A percentile compares a stretch with the other conserved stretches of the same genome.
Conservation (phyloP, 2,797 vertebrate genomes). For the Labroides dimidiatus region DNA sequence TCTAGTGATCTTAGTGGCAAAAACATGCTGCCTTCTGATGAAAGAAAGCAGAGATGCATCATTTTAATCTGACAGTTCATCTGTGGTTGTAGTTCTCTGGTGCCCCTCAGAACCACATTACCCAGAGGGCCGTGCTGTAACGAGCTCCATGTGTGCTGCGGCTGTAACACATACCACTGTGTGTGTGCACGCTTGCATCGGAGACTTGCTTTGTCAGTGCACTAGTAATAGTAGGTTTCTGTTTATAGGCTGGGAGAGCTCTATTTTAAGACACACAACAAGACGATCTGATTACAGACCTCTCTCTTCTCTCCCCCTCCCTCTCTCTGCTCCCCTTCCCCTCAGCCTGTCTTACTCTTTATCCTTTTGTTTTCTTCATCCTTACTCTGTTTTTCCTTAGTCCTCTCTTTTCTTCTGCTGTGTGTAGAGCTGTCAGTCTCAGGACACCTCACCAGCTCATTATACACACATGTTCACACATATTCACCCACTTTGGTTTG, state of each 20-base stretch:
- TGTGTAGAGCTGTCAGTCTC: background rate
- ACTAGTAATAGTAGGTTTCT: conserved; percentile 85
- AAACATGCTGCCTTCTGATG: conserved; percentile 14
- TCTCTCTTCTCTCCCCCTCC: conserved; percentile 58
- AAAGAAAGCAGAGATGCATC: conserved; percentile 44
- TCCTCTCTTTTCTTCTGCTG: background rate
- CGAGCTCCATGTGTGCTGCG: conserved; percentile 80
- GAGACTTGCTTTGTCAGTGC: conserved; percentile 84
- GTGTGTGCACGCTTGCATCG: conserved; percentile 51
- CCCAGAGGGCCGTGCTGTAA: conserved; percentile 81
- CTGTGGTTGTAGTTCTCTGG: conserved; percentile 76
- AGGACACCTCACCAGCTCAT: background rate
- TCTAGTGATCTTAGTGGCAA: background rate
- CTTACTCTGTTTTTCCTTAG: conserved; percentile 1
- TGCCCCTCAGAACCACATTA: conserved; percentile 79
- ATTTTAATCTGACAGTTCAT: conserved; percentile 70
- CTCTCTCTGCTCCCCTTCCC: conserved; percentile 58
- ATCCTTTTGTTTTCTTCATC: conserved; percentile 24
- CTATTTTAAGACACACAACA: conserved; percentile 90
- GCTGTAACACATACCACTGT: conserved; percentile 59
- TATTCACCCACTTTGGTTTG: background rate
- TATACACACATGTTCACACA: background rate
- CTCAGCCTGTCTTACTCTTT: conserved; percentile 42
- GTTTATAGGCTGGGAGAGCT: conserved; percentile 83
- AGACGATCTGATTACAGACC: conserved; percentile 85